phyloP scores from a whole-genome alignment of 2,888 invertebrate species.

The Leucophora obtusa region DNA sequence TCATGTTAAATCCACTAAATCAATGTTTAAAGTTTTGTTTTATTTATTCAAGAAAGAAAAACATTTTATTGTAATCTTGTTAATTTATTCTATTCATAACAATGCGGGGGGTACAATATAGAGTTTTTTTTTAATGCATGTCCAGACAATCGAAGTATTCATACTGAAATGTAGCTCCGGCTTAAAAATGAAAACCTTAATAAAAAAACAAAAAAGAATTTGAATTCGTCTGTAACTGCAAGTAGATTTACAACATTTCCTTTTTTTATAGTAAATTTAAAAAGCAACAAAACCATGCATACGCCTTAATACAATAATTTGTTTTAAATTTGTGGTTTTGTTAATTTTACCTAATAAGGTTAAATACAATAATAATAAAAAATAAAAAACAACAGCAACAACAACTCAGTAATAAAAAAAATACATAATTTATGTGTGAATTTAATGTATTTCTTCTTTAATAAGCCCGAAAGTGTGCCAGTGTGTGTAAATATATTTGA shows the following conservation, averaged over 20 bases:
- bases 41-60: background rate
- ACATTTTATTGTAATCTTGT: constrained; percentile 32
- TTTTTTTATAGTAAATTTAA: background rate
- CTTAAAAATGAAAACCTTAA: background rate
- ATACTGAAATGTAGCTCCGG: background rate
- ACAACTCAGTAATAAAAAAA: constrained; percentile 8
- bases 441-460: constrained; percentile 42
- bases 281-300: background rate
- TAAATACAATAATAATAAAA: constrained; percentile 12
- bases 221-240: background rate
- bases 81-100: constrained; percentile 53
- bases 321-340: constrained; percentile 52
- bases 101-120: constrained; percentile 28
- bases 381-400: background rate
- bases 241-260: constrained; percentile 5
- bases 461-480: constrained; percentile 4
- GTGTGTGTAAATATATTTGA: background rate
- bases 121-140: background rate
- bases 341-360: constrained; percentile 43
- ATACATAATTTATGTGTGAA: constrained; percentile 49
- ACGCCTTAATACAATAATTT: constrained; percentile 33
- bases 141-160: background rate
- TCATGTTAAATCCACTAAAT: constrained; percentile 45
- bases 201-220: background rate
- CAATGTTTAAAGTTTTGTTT: constrained; percentile 40